phyloP scores from a whole-genome alignment of 2,888 invertebrate genomes.

The Entomobrya proxima region DNA sequence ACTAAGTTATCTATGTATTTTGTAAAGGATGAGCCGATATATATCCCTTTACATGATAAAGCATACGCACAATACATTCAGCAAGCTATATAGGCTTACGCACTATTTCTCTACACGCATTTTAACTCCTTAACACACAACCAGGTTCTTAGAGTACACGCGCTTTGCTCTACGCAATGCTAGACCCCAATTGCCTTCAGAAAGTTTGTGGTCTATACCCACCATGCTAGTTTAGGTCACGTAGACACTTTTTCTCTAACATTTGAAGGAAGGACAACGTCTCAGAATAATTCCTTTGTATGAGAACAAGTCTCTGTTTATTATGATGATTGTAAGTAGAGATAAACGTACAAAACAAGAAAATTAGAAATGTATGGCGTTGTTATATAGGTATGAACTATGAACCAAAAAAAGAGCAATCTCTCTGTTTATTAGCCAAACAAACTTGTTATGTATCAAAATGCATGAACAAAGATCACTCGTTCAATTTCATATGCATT shows the following conservation, averaged over 20 bases:
- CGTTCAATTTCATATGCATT: too few relatives aligned
- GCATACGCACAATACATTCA: not conserved
- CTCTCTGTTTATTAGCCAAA: too few relatives aligned
- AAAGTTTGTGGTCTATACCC: conserved; percentile 2
- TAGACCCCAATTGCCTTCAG: not conserved
- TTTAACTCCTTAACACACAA: not conserved
- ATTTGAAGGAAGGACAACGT: conserved; percentile 5
- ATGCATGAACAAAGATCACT: too few relatives aligned
- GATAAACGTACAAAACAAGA: not conserved
- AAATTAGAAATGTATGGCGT: too few relatives aligned
- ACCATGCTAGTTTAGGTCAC: conserved; percentile 19
- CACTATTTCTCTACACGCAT: not conserved
- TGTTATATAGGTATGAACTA: too few relatives aligned
- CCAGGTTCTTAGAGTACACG: not conserved
- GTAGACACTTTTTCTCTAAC: conserved; percentile 35
- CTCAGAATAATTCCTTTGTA: not conserved
- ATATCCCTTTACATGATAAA: not conserved
- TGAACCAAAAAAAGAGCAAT: too few relatives aligned
- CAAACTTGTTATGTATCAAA: too few relatives aligned
- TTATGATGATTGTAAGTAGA: too few relatives aligned
- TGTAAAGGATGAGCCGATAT: not conserved
- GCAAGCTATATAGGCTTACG: not conserved
- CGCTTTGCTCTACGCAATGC: conserved; percentile 2
- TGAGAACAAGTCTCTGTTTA: not conserved
- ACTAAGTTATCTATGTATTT: too few relatives aligned